These are phyloP conservation scores for Thunnus maccoyii DNA, from an alignment of 2,113 vertebrate genomes.

Conservation along the genomic window DNA sequence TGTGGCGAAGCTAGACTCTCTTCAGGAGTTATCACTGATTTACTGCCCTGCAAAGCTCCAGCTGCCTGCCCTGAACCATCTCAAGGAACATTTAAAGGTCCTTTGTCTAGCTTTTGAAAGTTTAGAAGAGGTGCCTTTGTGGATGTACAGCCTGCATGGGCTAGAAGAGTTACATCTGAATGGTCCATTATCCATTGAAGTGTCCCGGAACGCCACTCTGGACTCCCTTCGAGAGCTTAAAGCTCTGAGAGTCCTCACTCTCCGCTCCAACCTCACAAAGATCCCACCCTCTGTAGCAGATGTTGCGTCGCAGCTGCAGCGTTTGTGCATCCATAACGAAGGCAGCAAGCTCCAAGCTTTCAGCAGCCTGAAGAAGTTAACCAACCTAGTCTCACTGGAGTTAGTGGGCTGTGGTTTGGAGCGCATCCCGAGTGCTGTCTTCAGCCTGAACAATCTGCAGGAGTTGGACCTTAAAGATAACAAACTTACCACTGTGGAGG, in stretches of 20 bases:
- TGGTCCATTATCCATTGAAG: conserved; percentile 85
- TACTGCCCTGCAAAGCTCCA: conserved; percentile 88
- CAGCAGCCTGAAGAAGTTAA: conserved; percentile 90
- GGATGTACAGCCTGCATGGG: conserved; percentile 87
- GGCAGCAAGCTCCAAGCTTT: conserved; percentile 86
- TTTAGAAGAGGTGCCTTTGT: conserved; percentile 87
- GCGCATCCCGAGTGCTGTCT: conserved; percentile 90
- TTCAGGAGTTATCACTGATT: conserved; percentile 88
- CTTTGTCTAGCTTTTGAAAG: conserved; percentile 86
- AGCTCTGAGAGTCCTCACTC: conserved; percentile 85
- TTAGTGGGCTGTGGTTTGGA: conserved; percentile 89
- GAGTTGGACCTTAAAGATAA: conserved; percentile 91
- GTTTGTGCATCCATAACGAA: conserved; percentile 87
- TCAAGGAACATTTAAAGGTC: conserved; percentile 87
- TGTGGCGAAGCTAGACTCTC: conserved; percentile 84
- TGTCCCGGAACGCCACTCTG: conserved; percentile 80
- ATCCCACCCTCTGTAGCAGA: conserved; percentile 87
- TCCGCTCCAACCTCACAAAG: conserved; percentile 87
- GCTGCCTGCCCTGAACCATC: conserved; percentile 84
- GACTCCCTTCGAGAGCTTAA: conserved; percentile 89
- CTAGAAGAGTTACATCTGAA: conserved; percentile 90
- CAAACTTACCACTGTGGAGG: conserved; percentile 89
- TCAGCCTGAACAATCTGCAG: conserved; percentile 89
- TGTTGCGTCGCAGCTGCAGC: conserved; percentile 85
- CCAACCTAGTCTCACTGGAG: conserved; percentile 84